Base-by-base conservation (phyloP, 2,888 invertebrate genomes). In the Eledona agricola region DNA sequence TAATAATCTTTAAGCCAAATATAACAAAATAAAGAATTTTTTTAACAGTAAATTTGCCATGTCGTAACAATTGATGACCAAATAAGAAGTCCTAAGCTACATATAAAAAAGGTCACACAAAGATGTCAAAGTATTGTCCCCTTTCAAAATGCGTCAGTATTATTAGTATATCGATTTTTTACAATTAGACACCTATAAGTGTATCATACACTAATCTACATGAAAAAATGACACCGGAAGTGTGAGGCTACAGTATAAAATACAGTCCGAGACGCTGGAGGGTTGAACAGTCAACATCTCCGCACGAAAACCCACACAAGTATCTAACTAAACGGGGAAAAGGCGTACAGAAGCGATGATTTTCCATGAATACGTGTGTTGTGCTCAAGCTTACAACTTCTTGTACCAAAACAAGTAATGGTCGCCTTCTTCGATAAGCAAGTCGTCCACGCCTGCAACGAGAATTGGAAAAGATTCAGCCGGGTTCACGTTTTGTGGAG, bases 371-470 rank as follows among this genome's bases (percentile, higher is more conserved):
- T 38, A 43, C 16, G 22, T 38, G n/a, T 9, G 28, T 47, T 25
- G 50, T 46, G 34, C 32, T 45, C 26, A 19, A 20, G 31, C 58
- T 86, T 88, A 93, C 78, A 93, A 81, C 78, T 93, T 92, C 80
- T 93, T 93, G 79, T 93, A 93, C 93, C 93, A 93, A 78, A 93
- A 93, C 34, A 93, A 82, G 71, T 92, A 93, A 72, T 92, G 90
- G 72, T 93, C 92, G 10, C 92, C 91, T 65, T 93, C 90, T 77
- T 90, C 89, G 16, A 93, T 90, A 69, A 89, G 80, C 60, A 93
- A 78, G 70, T 93, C 93, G 72, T 93, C 93, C 17, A 93, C 93
- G 69, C 93, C 93, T 89, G 78, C 4, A 83, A 55, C 62, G 9
- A 20, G 12, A 47, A 29, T 1, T 6, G 23, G 20, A n/a, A 6